phyloP scores from a whole-genome alignment of 2,888 invertebrate genomes.

The Amphipoea lucens region DNA sequence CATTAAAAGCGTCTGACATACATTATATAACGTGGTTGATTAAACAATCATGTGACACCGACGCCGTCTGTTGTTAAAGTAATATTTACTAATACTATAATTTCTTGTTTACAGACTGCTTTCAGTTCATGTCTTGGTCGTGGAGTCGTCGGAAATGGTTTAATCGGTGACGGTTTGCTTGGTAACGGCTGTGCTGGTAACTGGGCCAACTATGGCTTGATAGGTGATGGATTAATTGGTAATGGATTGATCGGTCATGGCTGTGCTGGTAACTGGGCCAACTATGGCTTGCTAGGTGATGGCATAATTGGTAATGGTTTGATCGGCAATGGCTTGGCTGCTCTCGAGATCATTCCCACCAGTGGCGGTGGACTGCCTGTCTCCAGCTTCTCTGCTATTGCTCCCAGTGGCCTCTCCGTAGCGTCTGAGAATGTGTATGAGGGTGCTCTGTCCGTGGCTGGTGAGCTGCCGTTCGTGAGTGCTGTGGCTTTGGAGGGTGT shows the following conservation, averaged over 20 bases:
- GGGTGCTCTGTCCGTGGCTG: constrained; percentile 72
- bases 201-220: too few species aligned
- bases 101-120: background rate
- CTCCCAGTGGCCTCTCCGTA: constrained; percentile 22
- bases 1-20: background rate
- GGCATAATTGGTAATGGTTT: background rate
- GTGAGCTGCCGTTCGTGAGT: constrained; percentile 76
- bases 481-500: constrained; percentile 74
- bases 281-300: too few species aligned
- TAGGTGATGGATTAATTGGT: too few species aligned
- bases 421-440: constrained; percentile 24
- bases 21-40: background rate
- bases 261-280: background rate
- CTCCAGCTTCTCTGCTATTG: constrained; percentile 8
- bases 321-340: constrained; percentile 50
- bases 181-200: too few species aligned
- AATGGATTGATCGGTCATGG: too few species aligned
- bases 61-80: background rate
- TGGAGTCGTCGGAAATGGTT: background rate
- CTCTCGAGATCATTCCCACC: constrained; percentile 31
- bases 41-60: background rate
- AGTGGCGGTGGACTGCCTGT: constrained; percentile 23
- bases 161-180: fast-evolving
- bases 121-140: constrained; percentile 10
- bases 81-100: background rate